These are phyloP conservation scores for Nothoprocta perdicaria DNA, from an alignment of 2,113 vertebrate species.

Conservation along the genomic window DNA sequence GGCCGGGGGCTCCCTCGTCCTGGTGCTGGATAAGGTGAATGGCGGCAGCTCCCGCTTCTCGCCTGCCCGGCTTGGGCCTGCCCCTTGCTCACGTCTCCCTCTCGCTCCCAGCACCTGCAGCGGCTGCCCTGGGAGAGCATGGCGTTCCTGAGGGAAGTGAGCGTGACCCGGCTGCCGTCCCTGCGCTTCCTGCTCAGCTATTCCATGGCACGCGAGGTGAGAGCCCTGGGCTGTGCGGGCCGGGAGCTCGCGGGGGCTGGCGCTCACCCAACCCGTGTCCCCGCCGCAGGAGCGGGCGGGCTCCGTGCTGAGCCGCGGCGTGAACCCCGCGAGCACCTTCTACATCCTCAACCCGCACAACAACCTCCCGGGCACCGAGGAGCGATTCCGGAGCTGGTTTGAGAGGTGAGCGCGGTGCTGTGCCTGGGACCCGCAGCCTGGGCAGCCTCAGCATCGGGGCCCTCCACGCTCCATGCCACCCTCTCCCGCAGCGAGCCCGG, in stretches of 20 bases:
- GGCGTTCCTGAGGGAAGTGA: conserved; percentile 72
- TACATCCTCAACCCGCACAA: conserved; percentile 90
- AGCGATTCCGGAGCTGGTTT: conserved; percentile 86
- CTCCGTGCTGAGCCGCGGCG: conserved; percentile 79
- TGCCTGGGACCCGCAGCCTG: fast-evolving
- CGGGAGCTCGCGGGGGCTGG: background rate
- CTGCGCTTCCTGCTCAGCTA: conserved; percentile 87
- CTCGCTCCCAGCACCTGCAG: conserved; percentile 84
- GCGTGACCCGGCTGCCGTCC: conserved; percentile 89
- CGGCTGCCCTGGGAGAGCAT: conserved; percentile 93
- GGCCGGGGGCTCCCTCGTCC: conserved; percentile 78
- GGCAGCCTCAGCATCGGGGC: fast-evolving
- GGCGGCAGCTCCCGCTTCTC: background rate
- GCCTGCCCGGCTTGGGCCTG: no score
- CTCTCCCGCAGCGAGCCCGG: conserved; percentile 74
- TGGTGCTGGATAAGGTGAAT: conserved; percentile 90
- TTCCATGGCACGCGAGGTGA: conserved; percentile 80
- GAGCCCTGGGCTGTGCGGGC: fast-evolving
- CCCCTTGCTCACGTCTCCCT: background rate
- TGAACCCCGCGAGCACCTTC: conserved; percentile 82
- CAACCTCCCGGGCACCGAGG: conserved; percentile 85
- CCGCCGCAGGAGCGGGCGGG: conserved; percentile 56
- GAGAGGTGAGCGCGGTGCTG: conserved; percentile 75
- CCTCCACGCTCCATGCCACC: background rate
- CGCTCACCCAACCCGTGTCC: background rate